Conservation (phyloP, 2,113 vertebrate genomes). For the Naja naja region DNA sequence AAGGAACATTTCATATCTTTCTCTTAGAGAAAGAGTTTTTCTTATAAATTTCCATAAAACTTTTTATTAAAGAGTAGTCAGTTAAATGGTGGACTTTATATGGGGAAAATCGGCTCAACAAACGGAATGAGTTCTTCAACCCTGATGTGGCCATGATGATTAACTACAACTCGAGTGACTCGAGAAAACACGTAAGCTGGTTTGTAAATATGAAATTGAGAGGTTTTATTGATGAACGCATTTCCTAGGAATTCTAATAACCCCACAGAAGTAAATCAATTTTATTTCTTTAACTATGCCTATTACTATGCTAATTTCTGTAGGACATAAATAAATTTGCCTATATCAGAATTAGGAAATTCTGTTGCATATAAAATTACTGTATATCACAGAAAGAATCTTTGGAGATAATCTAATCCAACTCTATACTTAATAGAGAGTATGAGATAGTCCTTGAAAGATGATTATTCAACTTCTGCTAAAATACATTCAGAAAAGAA, state of each 20-base stretch:
- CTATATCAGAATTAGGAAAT: neutral
- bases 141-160: neutral
- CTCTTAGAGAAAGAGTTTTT: neutral
- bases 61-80: neutral
- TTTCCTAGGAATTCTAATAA: neutral
- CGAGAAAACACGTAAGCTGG: neutral
- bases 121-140: neutral
- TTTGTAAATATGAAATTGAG: neutral
- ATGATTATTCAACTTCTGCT: neutral
- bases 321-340: neutral
- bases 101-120: neutral
- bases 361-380: neutral
- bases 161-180: neutral
- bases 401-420: neutral
- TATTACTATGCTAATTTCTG: neutral
- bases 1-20: neutral
- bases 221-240: neutral
- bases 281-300: neutral
- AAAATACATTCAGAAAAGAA: neutral
- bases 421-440: neutral
- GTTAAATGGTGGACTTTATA: neutral
- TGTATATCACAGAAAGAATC: neutral
- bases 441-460: neutral
- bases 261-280: neutral
- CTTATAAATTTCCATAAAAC: neutral